Conservation (phyloP, 1,140 invertebrate genomes). For the Polyergus mexicanus region DNA sequence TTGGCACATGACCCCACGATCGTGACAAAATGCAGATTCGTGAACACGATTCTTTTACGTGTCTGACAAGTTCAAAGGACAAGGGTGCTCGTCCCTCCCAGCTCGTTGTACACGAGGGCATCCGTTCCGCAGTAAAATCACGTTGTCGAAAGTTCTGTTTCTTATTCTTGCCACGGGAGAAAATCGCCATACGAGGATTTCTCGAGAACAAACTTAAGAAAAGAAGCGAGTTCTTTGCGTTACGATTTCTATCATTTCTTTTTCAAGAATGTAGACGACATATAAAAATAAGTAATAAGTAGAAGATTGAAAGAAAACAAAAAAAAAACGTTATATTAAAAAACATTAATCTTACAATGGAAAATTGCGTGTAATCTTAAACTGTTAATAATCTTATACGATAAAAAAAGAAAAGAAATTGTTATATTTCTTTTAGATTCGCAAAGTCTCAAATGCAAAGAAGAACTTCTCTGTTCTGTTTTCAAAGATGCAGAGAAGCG, state of each 20-base stretch:
- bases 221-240: neutral
- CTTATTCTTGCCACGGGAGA: conserved; percentile 15
- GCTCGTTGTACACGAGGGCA: conserved; percentile 29
- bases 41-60: conserved; percentile 53
- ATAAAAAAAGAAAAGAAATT: neutral
- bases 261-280: neutral
- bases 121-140: conserved; percentile 57
- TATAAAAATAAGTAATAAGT: neutral
- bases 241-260: neutral
- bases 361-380: neutral
- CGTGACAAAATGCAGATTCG: conserved; percentile 69
- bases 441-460: neutral
- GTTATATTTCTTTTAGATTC: neutral
- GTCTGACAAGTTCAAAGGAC: conserved; percentile 41
- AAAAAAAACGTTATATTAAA: too few species aligned
- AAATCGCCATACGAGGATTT: conserved; percentile 9
- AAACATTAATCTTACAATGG: neutral
- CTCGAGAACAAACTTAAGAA: neutral
- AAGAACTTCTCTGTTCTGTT: conserved; percentile 27
- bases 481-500: conserved; percentile 62
- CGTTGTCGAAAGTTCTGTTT: conserved; percentile 42
- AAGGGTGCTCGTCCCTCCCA: conserved; percentile 51
- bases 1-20: conserved; percentile 17
- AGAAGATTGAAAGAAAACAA: neutral
- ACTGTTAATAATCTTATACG: neutral